Conservation (phyloP, 2,888 invertebrate genomes). For the Polydrusus pterygomalis region DNA sequence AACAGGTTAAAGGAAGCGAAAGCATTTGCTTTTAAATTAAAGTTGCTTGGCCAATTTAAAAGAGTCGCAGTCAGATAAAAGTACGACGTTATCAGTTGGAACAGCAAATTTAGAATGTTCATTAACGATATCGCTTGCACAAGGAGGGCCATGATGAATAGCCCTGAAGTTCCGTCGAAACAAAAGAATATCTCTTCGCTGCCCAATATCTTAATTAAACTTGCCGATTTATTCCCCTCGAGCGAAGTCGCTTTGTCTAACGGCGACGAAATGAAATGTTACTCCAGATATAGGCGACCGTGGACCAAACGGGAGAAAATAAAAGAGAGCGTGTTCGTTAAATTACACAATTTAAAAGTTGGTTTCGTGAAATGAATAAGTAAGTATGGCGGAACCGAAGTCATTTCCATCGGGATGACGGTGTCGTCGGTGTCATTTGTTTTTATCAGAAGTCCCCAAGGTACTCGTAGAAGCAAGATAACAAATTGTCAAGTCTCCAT, state of each 20-base stretch:
- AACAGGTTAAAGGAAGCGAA: slow-evolving; percentile 22
- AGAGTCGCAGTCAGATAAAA: slow-evolving; percentile 61
- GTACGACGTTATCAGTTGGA: slow-evolving; percentile 63
- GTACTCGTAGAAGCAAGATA: slow-evolving; percentile 64
- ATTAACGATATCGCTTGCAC: slow-evolving; percentile 69
- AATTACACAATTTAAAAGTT: slow-evolving; percentile 74
- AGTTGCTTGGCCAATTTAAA: slow-evolving; percentile 51
- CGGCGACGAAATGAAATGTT: slow-evolving; percentile 69
- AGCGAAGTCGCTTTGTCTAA: slow-evolving; percentile 65
- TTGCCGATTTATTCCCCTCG: slow-evolving; percentile 72
- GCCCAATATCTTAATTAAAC: slow-evolving; percentile 74
- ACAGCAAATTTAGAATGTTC: slow-evolving; percentile 71
- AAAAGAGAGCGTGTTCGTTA: slow-evolving; percentile 66
- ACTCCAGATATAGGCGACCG: slow-evolving; percentile 58
- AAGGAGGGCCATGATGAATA: slow-evolving; percentile 69
- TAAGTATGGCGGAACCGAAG: slow-evolving; percentile 69
- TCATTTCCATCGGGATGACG: slow-evolving; percentile 70
- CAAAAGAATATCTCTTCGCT: slow-evolving; percentile 71
- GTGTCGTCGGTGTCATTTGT: slow-evolving; percentile 71
- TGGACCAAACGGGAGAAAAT: slow-evolving; percentile 52
- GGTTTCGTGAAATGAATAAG: slow-evolving; percentile 73
- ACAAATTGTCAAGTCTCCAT: slow-evolving; percentile 60
- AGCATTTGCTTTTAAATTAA: slow-evolving; percentile 44
- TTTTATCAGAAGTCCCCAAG: slow-evolving; percentile 69
- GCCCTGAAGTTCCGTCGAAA: slow-evolving; percentile 68